phyloP scores from a whole-genome alignment of 2,113 vertebrate species.

The Rallus limicola region DNA sequence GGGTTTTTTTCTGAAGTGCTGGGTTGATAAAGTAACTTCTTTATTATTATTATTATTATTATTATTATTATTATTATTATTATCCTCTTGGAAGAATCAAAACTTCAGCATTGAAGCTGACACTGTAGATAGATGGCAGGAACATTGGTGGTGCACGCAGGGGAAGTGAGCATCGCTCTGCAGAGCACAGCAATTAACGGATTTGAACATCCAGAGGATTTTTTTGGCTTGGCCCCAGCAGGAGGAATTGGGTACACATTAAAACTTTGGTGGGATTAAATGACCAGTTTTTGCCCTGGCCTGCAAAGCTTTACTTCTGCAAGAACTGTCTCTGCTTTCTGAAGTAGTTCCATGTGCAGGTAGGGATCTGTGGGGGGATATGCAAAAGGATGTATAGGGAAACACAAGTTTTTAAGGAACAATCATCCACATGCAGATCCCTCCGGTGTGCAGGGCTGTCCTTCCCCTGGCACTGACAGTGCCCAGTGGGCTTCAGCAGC shows the following conservation, averaged over 20 bases:
- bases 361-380: background rate
- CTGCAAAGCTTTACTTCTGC: background rate
- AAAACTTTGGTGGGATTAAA: background rate
- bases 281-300: background rate
- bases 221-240: background rate
- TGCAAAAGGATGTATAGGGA: background rate
- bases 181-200: background rate
- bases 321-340: background rate
- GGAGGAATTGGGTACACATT: background rate
- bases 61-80: too few species aligned
- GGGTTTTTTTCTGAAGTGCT: background rate
- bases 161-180: background rate
- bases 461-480: background rate
- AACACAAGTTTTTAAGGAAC: background rate
- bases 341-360: background rate
- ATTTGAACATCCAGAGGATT: background rate
- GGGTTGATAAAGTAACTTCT: background rate
- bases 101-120: background rate
- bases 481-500: background rate
- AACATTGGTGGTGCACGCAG: background rate
- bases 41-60: background rate
- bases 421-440: background rate
- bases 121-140: background rate
- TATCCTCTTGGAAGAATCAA: background rate
- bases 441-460: background rate